Evolutionary conservation across 2,888 invertebrate species (phyloP).

Genomic region (Aplocera efformata): DNA sequence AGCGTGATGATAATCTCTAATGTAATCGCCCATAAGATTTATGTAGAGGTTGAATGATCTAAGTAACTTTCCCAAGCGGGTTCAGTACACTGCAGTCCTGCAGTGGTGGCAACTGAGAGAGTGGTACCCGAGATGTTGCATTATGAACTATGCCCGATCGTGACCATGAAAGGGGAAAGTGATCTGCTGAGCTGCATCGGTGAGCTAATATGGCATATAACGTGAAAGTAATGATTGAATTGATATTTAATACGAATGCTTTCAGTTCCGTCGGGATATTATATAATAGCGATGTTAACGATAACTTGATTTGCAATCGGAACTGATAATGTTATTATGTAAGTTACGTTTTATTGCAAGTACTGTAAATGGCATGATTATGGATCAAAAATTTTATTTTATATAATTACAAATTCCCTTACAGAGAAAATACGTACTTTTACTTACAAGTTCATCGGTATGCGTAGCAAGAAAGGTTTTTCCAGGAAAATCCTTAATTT

Average conservation of each 20-base stretch:
- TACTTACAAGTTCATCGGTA: too few relatives aligned
- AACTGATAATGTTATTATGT: conserved; percentile 2
- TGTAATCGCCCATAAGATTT: conserved; percentile 23
- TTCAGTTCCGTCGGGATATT: conserved; percentile 6
- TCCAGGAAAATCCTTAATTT: too few relatives aligned
- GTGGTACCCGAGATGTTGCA: conserved; percentile 27
- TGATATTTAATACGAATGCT: conserved; percentile 23
- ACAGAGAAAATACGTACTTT: too few relatives aligned
- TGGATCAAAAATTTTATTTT: too few relatives aligned
- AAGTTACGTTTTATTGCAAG: conserved; percentile 1
- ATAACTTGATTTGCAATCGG: not conserved
- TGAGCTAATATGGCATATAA: conserved; percentile 40
- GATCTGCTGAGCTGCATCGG: conserved; percentile 39
- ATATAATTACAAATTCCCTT: too few relatives aligned
- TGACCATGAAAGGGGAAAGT: conserved; percentile 53
- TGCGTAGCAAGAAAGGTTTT: too few relatives aligned
- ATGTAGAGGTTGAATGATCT: conserved; percentile 33
- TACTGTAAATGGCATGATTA: too few relatives aligned
- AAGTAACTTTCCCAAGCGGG: conserved; percentile 31
- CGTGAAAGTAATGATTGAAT: conserved; percentile 38
- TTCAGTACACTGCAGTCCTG: conserved; percentile 7
- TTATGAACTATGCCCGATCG: conserved; percentile 51
- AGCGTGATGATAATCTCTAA: conserved; percentile 23
- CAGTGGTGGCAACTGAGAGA: conserved; percentile 27
- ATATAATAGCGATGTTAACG: conserved; percentile 13